Evolutionary conservation across 2,113 vertebrate species (phyloP), one percentile per base, ranked within the genome.

Genomic region (Pogona vitticeps): DNA sequence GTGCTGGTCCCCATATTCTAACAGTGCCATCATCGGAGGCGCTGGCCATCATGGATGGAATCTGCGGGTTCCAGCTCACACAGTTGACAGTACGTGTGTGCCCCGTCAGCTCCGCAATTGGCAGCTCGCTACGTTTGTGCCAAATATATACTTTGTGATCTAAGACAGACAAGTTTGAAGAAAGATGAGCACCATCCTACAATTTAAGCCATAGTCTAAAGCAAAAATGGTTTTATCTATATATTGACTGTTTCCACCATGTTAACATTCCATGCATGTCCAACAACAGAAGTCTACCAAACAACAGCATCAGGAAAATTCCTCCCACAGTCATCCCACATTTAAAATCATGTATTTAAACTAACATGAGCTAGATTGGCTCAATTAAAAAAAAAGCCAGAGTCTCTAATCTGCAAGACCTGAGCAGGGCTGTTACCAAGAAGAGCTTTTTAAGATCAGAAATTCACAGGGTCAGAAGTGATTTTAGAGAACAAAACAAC

Each of bases 81-180:
- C 98, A 99, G 92, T 99, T 99, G 46, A 99, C 98, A 8, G 98
- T 99, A 86, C 98, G 98, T 0, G 98, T 98, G 96, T 99, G 98
- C 86, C 98, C 98, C 0, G 98, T 98, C 95, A 99, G 97, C 95
- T 99, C 98, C 0, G 98, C 98, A 21, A 99, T 99, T 28, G 98
- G 98, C 95, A 99, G 96, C 94, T 99, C 98, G 0, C 98, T 99
- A 76, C 98, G 98, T 92, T 98, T 97, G 96, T 99, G 98, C 98
- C 98, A 99, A 94, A 99, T 98, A 96, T 99, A 99, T 88, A 99
- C 98, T 93, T 99, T 99, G 94, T 99, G 98, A 96, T 99, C 98
- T 99, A 93, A 17, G 61, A 70, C 72, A 92, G 2, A 88, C 0
- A 1, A 21, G 28, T 78, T 89, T 26, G 0, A 61, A 70, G 77